Conservation (phyloP, 2,888 invertebrate genomes). For the Scaeva pyrastri region DNA sequence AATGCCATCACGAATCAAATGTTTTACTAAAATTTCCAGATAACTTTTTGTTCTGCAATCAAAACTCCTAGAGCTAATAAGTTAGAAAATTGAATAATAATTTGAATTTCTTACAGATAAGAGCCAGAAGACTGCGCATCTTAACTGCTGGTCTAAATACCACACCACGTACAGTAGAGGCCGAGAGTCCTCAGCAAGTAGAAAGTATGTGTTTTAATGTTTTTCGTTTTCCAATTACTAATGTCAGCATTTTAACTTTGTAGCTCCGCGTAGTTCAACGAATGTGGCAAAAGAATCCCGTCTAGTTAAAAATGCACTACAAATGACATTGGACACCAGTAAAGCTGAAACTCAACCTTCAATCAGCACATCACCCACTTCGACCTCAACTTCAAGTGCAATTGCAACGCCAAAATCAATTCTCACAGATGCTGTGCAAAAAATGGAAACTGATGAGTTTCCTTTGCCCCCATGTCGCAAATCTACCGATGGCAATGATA, state of each 20-base stretch:
- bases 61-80: too few relatives aligned
- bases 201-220: constrained; percentile 65
- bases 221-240: neutral
- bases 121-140: constrained; percentile 81
- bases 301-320: constrained; percentile 78
- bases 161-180: constrained; percentile 70
- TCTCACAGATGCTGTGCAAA: constrained; percentile 67
- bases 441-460: constrained; percentile 81
- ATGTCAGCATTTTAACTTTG: neutral
- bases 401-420: constrained; percentile 54
- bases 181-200: constrained; percentile 61
- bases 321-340: constrained; percentile 53
- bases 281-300: constrained; percentile 81
- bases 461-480: constrained; percentile 77
- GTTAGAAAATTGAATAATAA: neutral
- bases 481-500: constrained; percentile 86
- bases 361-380: constrained; percentile 50
- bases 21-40: too few relatives aligned
- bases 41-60: too few relatives aligned
- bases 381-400: constrained; percentile 19
- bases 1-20: too few relatives aligned
- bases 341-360: constrained; percentile 20
- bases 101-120: constrained; percentile 83
- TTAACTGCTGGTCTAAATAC: constrained; percentile 78
- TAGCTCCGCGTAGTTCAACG: constrained; percentile 77